phyloP scores from a whole-genome alignment of 1,140 invertebrate species.

The Heterodera schachtii region DNA sequence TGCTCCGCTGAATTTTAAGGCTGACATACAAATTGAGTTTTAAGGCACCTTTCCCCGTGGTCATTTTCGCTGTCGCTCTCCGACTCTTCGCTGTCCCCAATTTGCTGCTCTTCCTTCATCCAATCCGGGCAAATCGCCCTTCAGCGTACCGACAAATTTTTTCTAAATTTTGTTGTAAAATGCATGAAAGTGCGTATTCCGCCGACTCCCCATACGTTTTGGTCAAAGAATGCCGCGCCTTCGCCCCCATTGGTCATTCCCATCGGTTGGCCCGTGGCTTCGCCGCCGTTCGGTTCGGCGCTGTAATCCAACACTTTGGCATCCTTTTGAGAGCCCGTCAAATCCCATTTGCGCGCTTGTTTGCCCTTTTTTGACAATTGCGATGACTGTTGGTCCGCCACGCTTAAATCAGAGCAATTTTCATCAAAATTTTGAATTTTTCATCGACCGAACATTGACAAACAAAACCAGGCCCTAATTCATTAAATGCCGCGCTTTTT shows the following conservation, averaged over 20 bases:
- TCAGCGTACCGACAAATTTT: constrained; percentile 51
- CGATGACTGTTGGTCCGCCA: neutral
- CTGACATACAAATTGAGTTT: neutral
- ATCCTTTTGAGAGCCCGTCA: constrained; percentile 79
- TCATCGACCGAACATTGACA: too few relatives aligned
- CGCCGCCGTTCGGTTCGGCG: constrained; percentile 11
- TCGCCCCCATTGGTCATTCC: constrained; percentile 33
- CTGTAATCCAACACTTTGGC: constrained; percentile 81
- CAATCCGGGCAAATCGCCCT: constrained; percentile 55
- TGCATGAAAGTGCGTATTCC: neutral
- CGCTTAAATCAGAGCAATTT: neutral
- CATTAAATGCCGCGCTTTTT: too few relatives aligned
- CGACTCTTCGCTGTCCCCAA: neutral
- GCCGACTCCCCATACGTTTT: constrained; percentile 37
- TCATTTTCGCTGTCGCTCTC: constrained; percentile 51
- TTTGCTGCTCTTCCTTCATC: constrained; percentile 39
- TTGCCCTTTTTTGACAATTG: constrained; percentile 75
- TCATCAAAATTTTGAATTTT: too few relatives aligned
- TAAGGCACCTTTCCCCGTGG: constrained; percentile 15
- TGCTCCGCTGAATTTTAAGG: constrained; percentile 24
- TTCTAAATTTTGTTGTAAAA: constrained; percentile 42
- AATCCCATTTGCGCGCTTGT: constrained; percentile 84
- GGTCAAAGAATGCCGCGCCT: constrained; percentile 39
- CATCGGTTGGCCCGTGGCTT: neutral
- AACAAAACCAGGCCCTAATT: too few relatives aligned